Evolutionary conservation across 2,888 invertebrate genomes (phyloP), one percentile per base, ranked within the genome.

Genomic region (Scotopteryx bipunctaria): DNA sequence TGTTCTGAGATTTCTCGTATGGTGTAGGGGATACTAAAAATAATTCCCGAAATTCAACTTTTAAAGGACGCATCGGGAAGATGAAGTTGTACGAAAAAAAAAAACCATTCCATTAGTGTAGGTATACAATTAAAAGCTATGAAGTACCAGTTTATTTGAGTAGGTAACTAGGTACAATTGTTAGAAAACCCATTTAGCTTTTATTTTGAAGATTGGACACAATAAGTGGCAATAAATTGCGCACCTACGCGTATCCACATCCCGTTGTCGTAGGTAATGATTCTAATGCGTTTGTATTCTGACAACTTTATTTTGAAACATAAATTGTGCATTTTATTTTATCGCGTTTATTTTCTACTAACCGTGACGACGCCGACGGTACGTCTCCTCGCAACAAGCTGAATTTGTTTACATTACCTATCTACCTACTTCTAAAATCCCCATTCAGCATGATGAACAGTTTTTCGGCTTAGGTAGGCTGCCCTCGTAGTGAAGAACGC

Each of bases 181-280:
- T 37, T 17, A 13, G 8, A 31, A 49, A 36, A 37, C 23, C 1
- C 5, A 43, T 37, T 31, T 23, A 3, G 42, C 29, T 40, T 44
- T 46, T 31, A 40, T 35, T 40, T 32, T n/a, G 15, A 21, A 15
- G 41, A 14, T 45, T 27, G 31, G 31, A 29, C 13, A 41, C 25
- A 41, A 6, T 42, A 31, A 49, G 36, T 52, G 45, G 23, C 27
- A 33, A 60, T 66, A 71, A 67, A 69, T 68, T 58, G 61, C 50
- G 52, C 64, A 54, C 68, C 68, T 66, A 71, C 68, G 66, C 67
- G 37, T 58, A 41, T 29, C 35, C 40, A 49, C 50, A 57, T 55
- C 40, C 44, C 53, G 62, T 54, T 71, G 70, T 69, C 69, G 59
- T 62, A 62, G 60, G 61, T 61, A 63, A 68, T 64, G 61, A 62